Conservation (phyloP, 2,797 vertebrate genomes). For the Melanotaenia pygmaea region DNA sequence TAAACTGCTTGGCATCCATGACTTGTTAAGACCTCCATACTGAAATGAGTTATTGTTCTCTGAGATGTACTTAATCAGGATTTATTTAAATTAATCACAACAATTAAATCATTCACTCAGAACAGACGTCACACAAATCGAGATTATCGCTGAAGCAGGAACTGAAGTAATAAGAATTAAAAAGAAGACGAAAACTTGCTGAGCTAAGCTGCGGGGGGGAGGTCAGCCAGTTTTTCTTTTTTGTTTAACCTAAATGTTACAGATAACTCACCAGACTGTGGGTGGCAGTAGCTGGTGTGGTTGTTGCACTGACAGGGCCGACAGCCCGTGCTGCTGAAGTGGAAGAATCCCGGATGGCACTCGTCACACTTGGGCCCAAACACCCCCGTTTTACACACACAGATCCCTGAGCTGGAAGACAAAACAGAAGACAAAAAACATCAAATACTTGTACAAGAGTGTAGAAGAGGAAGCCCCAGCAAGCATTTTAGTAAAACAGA, state of each 20-base stretch:
- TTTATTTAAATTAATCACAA: no score
- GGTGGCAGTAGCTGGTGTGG: conserved; percentile 87
- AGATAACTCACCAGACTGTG: conserved; percentile 82
- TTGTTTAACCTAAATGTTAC: neutral
- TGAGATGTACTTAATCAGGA: no score
- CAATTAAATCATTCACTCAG: no score
- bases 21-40: no score
- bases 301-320: conserved; percentile 90
- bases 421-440: conserved; percentile 11
- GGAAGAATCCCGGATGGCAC: conserved; percentile 90
- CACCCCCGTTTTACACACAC: conserved; percentile 89
- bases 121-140: no score
- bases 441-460: neutral
- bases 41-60: no score
- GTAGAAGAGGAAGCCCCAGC: conserved; percentile 2
- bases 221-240: neutral
- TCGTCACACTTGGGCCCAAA: conserved; percentile 87
- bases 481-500: neutral
- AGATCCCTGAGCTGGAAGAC: conserved; percentile 87
- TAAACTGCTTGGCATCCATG: no score
- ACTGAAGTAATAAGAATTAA: no score
- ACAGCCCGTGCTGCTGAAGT: conserved; percentile 85
- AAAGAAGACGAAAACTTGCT: neutral
- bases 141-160: no score
- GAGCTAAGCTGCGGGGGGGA: neutral